A percentile compares a stretch with the other conserved stretches of the same genome.
Evolutionary conservation across 2,797 vertebrate genomes (phyloP).

Genomic region (Phalanger gymnotis): DNA sequence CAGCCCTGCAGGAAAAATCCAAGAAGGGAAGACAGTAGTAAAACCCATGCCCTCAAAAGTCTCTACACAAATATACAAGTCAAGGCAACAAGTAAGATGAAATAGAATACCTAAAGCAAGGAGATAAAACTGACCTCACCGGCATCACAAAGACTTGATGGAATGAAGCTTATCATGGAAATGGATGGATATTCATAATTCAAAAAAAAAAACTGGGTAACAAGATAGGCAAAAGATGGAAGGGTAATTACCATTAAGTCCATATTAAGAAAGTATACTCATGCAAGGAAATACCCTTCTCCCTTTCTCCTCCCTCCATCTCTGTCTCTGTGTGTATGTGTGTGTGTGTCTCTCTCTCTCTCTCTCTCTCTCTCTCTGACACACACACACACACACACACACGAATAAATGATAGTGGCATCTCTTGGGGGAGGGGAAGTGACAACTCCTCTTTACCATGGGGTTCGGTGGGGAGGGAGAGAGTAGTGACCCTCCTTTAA

Average conservation of each 20-base stretch:
- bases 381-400: neutral
- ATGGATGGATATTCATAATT: neutral
- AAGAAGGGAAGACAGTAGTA: neutral
- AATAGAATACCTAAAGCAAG: neutral
- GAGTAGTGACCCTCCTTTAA: neutral
- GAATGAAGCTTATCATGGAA: neutral
- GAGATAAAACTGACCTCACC: neutral
- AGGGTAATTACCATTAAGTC: neutral
- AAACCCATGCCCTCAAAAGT: neutral
- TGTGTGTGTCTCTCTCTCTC: too few relatives aligned
- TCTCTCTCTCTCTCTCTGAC: too few relatives aligned
- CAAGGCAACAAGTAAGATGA: neutral
- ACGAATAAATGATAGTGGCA: neutral
- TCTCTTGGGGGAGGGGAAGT: neutral
- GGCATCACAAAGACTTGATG: neutral
- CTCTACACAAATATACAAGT: neutral
- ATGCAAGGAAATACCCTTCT: neutral
- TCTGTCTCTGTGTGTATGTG: too few relatives aligned
- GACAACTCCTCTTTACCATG: neutral
- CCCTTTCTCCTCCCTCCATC: neutral
- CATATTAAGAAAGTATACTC: neutral
- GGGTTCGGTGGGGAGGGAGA: neutral
- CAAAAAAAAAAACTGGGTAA: neutral
- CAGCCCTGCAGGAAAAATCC: neutral
- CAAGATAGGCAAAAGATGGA: neutral